These are phyloP conservation scores for Pandemis heparana DNA, from an alignment of 2,888 invertebrate genomes.

Conservation along the genomic window DNA sequence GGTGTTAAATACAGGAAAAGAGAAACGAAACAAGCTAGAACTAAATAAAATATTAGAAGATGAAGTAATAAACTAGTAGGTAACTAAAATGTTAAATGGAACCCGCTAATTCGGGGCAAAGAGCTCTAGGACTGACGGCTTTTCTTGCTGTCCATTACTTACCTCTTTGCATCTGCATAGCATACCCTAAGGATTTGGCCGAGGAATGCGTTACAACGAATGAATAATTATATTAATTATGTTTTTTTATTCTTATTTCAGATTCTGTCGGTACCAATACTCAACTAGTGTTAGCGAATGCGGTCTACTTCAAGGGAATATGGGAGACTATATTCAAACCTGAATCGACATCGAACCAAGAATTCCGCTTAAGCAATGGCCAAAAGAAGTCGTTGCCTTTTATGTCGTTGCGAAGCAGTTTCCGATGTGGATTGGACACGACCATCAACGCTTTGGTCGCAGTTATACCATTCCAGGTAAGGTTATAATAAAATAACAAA, in stretches of 20 bases:
- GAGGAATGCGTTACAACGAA: too few species aligned
- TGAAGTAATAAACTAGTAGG: too few species aligned
- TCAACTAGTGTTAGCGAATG: slow-evolving; percentile 88
- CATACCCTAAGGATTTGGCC: too few species aligned
- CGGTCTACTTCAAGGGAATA: slow-evolving; percentile 90
- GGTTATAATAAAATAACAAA: slow-evolving; percentile 20
- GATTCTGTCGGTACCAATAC: slow-evolving; percentile 81
- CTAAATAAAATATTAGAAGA: too few species aligned
- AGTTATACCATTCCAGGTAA: slow-evolving; percentile 88
- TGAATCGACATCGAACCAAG: slow-evolving; percentile 77
- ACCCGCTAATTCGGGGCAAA: too few species aligned
- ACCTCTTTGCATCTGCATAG: too few species aligned
- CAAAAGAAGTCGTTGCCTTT: slow-evolving; percentile 79
- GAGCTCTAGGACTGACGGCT: too few species aligned
- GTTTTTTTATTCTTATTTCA: slow-evolving; percentile 56
- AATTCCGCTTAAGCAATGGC: slow-evolving; percentile 82
- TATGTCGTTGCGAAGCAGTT: slow-evolving; percentile 86
- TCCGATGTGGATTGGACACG: slow-evolving; percentile 82
- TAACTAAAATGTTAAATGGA: too few species aligned
- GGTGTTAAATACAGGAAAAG: too few species aligned
- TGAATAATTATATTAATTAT: not conserved
- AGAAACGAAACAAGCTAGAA: too few species aligned
- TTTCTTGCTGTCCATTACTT: too few species aligned
- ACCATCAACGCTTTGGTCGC: slow-evolving; percentile 86
- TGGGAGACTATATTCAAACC: slow-evolving; percentile 88